phyloP scores from a whole-genome alignment of 2,888 invertebrate species.

The Argyresthia albistria region DNA sequence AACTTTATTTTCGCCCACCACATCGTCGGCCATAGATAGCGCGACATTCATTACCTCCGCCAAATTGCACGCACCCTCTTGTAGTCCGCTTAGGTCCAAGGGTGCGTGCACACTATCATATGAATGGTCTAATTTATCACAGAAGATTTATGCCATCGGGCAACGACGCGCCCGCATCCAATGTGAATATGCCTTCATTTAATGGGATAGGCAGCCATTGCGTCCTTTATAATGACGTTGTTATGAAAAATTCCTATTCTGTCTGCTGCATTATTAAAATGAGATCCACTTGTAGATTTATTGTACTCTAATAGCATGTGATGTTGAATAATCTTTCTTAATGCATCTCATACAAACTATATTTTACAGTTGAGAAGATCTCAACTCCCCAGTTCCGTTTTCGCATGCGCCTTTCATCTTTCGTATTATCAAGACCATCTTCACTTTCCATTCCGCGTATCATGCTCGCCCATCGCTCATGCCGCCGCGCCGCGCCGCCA shows the following conservation, averaged over 20 bases:
- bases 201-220: not conserved
- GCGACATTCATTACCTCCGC: not conserved
- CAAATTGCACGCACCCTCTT: slow-evolving; percentile 2
- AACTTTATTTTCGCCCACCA: not conserved
- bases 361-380: too few species aligned
- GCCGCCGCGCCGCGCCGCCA: not conserved
- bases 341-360: too few species aligned
- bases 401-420: too few species aligned
- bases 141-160: slow-evolving; percentile 44
- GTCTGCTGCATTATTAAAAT: too few species aligned
- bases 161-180: slow-evolving; percentile 43
- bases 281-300: too few species aligned
- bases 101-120: slow-evolving; percentile 43
- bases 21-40: not conserved
- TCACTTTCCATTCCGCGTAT: not conserved
- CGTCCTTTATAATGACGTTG: too few species aligned
- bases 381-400: too few species aligned
- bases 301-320: too few species aligned
- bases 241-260: too few species aligned
- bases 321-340: too few species aligned
- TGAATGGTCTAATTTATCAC: slow-evolving; percentile 56
- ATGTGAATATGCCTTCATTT: slow-evolving; percentile 17
- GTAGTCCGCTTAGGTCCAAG: not conserved
- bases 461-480: not conserved
- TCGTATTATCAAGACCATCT: too few species aligned